These are phyloP conservation scores for Craterocephalus amniculus DNA, from an alignment of 2,797 vertebrate genomes.

Conservation along the genomic window DNA sequence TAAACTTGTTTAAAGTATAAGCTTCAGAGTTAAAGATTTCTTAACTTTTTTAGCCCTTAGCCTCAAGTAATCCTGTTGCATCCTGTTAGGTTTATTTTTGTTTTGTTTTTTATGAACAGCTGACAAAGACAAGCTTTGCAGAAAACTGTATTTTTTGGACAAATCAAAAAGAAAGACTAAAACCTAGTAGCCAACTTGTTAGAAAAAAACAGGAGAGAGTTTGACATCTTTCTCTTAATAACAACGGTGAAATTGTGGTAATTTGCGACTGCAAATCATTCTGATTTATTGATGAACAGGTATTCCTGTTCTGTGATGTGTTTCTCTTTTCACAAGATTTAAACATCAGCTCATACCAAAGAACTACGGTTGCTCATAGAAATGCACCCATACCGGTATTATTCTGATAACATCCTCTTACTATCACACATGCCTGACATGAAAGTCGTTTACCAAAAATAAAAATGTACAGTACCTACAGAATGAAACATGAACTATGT, in stretches of 20 bases:
- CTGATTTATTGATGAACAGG: constrained; percentile 39
- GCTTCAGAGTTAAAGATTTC: neutral
- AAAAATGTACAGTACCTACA: neutral
- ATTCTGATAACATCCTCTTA: constrained; percentile 16
- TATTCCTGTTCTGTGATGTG: constrained; percentile 35
- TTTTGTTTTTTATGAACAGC: neutral
- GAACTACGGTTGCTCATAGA: constrained; percentile 26
- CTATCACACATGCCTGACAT: constrained; percentile 1
- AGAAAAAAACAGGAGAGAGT: neutral
- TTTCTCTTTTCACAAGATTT: constrained; percentile 31
- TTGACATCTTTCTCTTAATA: neutral
- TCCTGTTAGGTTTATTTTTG: neutral
- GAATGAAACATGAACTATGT: neutral
- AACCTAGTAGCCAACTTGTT: neutral
- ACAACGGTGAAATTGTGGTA: neutral
- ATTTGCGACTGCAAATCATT: constrained; percentile 30
- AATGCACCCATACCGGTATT: constrained; percentile 11
- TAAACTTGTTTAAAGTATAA: neutral
- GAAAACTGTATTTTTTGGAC: neutral
- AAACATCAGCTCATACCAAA: constrained; percentile 22
- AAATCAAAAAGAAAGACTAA: neutral
- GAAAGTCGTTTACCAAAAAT: constrained; percentile 18
- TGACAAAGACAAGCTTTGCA: neutral
- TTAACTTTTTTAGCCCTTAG: neutral
- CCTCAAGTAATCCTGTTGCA: neutral